phyloP scores from a whole-genome alignment of 2,888 invertebrate genomes.

The Stenichneumon culpator region DNA sequence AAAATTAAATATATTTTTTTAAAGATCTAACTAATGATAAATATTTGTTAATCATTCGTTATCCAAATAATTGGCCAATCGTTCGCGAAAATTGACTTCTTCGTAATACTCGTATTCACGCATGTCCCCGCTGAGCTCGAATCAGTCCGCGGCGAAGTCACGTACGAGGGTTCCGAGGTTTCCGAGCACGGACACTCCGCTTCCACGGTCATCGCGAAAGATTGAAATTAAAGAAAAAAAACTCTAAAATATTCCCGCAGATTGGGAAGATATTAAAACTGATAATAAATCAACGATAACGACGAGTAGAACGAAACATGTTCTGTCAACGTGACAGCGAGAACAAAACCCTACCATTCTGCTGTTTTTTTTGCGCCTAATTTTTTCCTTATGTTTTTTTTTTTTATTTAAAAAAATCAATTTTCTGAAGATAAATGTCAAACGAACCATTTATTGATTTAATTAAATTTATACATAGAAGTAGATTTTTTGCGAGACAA shows the following conservation, averaged over 20 bases:
- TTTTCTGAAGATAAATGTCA: slow-evolving; percentile 33
- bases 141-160: slow-evolving; percentile 74
- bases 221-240: slow-evolving; percentile 61
- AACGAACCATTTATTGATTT: slow-evolving; percentile 59
- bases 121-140: slow-evolving; percentile 33
- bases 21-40: not conserved
- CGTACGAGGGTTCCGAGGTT: slow-evolving; percentile 75
- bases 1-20: not conserved
- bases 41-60: not conserved
- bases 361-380: slow-evolving; percentile 36
- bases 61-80: not conserved
- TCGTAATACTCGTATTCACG: slow-evolving; percentile 45
- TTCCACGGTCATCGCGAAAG: slow-evolving; percentile 70
- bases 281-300: slow-evolving; percentile 64
- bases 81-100: not conserved
- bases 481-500: slow-evolving; percentile 10
- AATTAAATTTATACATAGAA: slow-evolving; percentile 59
- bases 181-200: slow-evolving; percentile 74
- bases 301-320: slow-evolving; percentile 66
- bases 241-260: slow-evolving; percentile 48
- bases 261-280: slow-evolving; percentile 54
- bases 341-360: slow-evolving; percentile 21
- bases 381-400: not conserved
- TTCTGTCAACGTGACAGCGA: slow-evolving; percentile 72
- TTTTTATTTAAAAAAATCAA: not conserved